These are phyloP conservation scores for Heliothis peltigera DNA, from an alignment of 2,888 invertebrate species.

Conservation along the genomic window DNA sequence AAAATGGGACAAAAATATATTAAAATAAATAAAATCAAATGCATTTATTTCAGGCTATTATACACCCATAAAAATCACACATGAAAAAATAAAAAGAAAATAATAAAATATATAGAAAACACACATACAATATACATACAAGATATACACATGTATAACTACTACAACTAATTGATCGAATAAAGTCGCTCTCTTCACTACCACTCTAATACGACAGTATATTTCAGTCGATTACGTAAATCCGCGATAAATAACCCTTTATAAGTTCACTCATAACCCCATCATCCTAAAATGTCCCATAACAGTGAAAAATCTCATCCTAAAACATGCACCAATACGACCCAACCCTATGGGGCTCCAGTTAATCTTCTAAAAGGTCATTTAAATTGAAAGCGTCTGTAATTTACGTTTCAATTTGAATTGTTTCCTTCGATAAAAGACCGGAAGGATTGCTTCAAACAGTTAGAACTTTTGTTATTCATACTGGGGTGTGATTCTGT, in stretches of 20 bases:
- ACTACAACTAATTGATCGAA: too few species aligned
- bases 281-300: constrained; percentile 8
- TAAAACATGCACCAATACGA: constrained; percentile 24
- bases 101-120: too few species aligned
- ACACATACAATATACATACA: too few species aligned
- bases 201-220: neutral
- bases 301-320: constrained; percentile 39
- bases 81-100: too few species aligned
- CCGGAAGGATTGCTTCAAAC: constrained; percentile 55
- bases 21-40: too few species aligned
- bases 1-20: too few species aligned
- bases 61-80: too few species aligned
- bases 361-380: constrained; percentile 65
- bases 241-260: constrained; percentile 31
- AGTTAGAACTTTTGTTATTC: constrained; percentile 52
- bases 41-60: too few species aligned
- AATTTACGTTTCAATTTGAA: constrained; percentile 67
- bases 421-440: constrained; percentile 63
- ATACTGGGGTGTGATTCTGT: too few species aligned
- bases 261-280: constrained; percentile 17
- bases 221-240: constrained; percentile 5
- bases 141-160: too few species aligned
- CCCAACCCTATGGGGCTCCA: constrained; percentile 40
- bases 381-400: constrained; percentile 62
- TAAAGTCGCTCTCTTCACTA: too few species aligned